These are phyloP conservation scores for Aphidoletes aphidimyza DNA, from an alignment of 2,888 invertebrate species.

Conservation along the genomic window DNA sequence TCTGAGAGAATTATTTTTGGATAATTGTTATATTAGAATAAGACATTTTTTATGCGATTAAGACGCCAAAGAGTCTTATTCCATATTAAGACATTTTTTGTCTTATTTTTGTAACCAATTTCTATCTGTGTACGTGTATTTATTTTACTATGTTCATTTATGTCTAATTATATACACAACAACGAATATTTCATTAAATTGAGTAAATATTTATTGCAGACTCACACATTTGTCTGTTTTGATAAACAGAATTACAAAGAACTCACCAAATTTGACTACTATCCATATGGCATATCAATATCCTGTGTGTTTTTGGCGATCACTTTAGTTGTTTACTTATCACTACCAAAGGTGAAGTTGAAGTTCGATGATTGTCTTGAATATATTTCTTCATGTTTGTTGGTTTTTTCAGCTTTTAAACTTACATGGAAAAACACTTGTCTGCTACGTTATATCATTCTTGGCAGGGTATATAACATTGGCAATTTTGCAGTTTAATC, in stretches of 20 bases:
- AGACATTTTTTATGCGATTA: too few relatives aligned
- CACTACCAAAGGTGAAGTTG: conserved; percentile 68
- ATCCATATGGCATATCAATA: conserved; percentile 66
- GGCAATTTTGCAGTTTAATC: conserved; percentile 69
- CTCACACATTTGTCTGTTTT: not conserved
- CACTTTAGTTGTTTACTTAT: conserved; percentile 75
- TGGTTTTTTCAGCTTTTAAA: conserved; percentile 68
- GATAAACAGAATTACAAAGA: not conserved
- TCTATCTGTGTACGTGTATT: too few relatives aligned
- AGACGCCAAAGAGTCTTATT: too few relatives aligned
- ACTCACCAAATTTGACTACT: not conserved
- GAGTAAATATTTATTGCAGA: too few relatives aligned
- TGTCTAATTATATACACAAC: not conserved
- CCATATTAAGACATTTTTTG: too few relatives aligned
- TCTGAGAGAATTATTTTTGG: not conserved
- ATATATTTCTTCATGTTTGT: not conserved
- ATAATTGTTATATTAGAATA: not conserved
- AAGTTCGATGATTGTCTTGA: not conserved
- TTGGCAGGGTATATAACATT: conserved; percentile 74
- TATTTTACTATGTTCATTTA: not conserved
- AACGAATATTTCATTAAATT: too few relatives aligned
- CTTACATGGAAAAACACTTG: conserved; percentile 78
- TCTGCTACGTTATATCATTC: conserved; percentile 76
- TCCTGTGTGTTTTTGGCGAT: conserved; percentile 75
- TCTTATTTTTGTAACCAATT: too few relatives aligned